These are phyloP conservation scores for Pristionchus entomophagus DNA, from an alignment of 2,888 invertebrate genomes.

Conservation along the genomic window DNA sequence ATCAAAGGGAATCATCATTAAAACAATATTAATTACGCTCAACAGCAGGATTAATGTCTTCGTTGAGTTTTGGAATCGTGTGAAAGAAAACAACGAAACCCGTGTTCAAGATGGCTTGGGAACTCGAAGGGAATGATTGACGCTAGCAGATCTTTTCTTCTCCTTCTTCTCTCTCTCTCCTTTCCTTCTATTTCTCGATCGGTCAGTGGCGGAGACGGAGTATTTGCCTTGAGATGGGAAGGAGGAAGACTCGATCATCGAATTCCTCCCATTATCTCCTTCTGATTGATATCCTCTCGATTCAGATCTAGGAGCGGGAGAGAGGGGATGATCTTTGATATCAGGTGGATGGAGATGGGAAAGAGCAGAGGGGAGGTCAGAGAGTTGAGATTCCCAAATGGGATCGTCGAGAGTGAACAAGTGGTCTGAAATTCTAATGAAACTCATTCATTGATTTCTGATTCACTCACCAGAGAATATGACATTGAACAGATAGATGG, in stretches of 20 bases:
- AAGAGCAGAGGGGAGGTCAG: background rate
- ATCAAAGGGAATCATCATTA: too few species aligned
- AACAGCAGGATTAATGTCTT: too few species aligned
- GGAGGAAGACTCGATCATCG: background rate
- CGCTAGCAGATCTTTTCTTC: slow-evolving; percentile 22
- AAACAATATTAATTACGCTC: too few species aligned
- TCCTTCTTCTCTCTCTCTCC: slow-evolving; percentile 8
- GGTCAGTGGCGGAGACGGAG: slow-evolving; percentile 9
- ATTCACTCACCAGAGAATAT: background rate
- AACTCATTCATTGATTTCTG: background rate
- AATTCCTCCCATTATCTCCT: slow-evolving; percentile 16
- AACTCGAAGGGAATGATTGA: too few species aligned
- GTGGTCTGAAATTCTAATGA: slow-evolving; percentile 40
- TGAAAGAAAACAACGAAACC: too few species aligned
- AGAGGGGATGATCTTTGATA: background rate
- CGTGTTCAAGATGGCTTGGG: too few species aligned
- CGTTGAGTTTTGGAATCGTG: too few species aligned
- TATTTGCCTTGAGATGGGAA: slow-evolving; percentile 34
- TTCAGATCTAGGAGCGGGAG: slow-evolving; percentile 14
- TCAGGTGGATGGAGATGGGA: slow-evolving; percentile 30
- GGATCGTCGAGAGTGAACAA: slow-evolving; percentile 24
- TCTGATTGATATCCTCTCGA: slow-evolving; percentile 47
- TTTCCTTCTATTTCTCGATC: slow-evolving; percentile 12
- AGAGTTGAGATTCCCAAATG: background rate
- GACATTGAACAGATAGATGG: background rate